phyloP scores from a whole-genome alignment of 2,113 vertebrate genomes.

The Aptenodytes patagonicus region DNA sequence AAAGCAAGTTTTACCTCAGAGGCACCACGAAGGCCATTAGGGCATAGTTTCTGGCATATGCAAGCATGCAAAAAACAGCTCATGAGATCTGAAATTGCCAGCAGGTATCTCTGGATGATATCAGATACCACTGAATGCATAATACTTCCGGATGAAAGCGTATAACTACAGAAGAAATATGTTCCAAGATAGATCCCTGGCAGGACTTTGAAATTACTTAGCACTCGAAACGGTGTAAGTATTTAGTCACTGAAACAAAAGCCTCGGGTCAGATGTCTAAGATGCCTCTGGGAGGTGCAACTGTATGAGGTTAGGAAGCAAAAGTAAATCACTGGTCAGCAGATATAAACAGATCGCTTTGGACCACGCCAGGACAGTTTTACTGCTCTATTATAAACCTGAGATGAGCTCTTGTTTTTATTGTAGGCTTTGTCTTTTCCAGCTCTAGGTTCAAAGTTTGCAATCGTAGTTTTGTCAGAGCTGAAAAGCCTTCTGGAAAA shows the following conservation, averaged over 20 bases:
- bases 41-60: slow-evolving; percentile 50
- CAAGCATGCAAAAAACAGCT: slow-evolving; percentile 45
- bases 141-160: slow-evolving; percentile 58
- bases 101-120: slow-evolving; percentile 45
- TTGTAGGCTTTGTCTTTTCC: neutral
- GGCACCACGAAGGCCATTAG: neutral
- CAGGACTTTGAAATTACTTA: slow-evolving; percentile 54
- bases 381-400: neutral
- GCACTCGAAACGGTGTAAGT: neutral
- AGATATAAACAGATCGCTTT: neutral
- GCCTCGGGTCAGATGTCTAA: slow-evolving; percentile 34
- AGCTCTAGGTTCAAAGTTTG: neutral
- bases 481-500: neutral
- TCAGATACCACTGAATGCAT: slow-evolving; percentile 14
- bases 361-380: neutral
- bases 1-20: neutral
- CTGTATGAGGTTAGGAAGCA: slow-evolving; percentile 43
- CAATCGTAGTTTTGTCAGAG: neutral
- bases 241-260: slow-evolving; percentile 61
- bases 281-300: slow-evolving; percentile 50
- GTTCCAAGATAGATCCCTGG: slow-evolving; percentile 58
- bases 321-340: slow-evolving; percentile 50
- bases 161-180: slow-evolving; percentile 50
- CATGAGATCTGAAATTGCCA: slow-evolving; percentile 12
- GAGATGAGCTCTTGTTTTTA: neutral